Evolutionary conservation across 2,113 vertebrate genomes (phyloP), one percentile per base, ranked within the genome.

Genomic region (Manacus vitellinus): DNA sequence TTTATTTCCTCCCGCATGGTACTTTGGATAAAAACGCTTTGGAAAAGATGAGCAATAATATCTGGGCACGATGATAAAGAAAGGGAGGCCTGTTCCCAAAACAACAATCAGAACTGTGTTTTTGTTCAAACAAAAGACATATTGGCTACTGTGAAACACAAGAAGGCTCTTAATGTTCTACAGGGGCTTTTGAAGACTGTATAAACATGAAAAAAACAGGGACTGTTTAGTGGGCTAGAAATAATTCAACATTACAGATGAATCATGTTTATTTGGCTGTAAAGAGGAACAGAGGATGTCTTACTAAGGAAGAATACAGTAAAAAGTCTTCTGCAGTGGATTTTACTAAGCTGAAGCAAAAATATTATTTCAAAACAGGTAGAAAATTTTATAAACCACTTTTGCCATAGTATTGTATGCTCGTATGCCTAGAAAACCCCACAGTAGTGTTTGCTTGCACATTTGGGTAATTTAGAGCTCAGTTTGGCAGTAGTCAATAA

Each of bases 21-120:
- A 84, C 49, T 94, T 93, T 94, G 88, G 86, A 95, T 94, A 76
- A 89, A 88, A 94, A 94, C 0, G 2, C 72, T 95, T 84, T 54
- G 85, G 92, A 94, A 97, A 94, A 96, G 85, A 94, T 94, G 88
- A 96, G 96, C 94, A 96, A 86, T 86, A 92, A 79, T 97, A 91
- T 94, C 92, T 95, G 90, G 83, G 76, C 85, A 72, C 0, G 9
- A 85, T 56, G 66, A 91, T 94, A 76, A 90, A 95, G 96, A 86
- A 94, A 92, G 79, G 63, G 37, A 94, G 41, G 80, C 46, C 91
- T 96, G 94, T 94, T 94, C 72, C 35, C 72, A 83, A 94, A 94
- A 37, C 85, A 94, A 94, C 89, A 92, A 80, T 92, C 82, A 84
- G 54, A 61, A 90, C 86, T 91, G 47, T 81, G 68, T 41, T 94